Base-by-base conservation (phyloP, 2,888 invertebrate species). In the Nephrotoma guestfalica region DNA sequence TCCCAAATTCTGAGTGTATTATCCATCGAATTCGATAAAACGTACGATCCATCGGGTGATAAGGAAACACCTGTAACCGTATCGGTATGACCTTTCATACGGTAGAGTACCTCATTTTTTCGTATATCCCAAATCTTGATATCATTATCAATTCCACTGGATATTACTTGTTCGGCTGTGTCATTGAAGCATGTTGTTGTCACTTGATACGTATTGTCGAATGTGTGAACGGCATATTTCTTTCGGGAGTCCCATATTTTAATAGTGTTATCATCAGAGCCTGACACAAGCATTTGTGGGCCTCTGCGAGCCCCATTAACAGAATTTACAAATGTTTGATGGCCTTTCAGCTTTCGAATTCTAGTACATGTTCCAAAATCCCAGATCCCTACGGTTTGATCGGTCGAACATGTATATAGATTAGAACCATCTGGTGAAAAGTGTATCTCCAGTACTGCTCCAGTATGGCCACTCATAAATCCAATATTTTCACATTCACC, bases 401-500 rank as follows among this genome's bases (percentile, higher is more conserved):
- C 99, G 0, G 99, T 98, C 47, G 98, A 96, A 86, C 98, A 96
- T 0, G 98, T 96, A 91, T 96, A 97, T 57, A 99, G 92, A 88
- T 95, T 94, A n/a, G 94, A 92, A 0, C 97, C 97, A 87, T 96
- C 97, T 0, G 96, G 94, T 0, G 96, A 96, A 90, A 97, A 97
- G 90, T 96, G 96, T 9, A 99, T 92, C 91, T 99, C 98, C 95
- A 98, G 95, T 1, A 99, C 93, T 1, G 99, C 98, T 0, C 99
- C 99, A 0, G 96, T 96, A 92, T 99, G 99, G 0, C 99, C 99
- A 18, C 95, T 94, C 94, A 99, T 94, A 30, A 96, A 95, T 89
- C 97, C 96, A 88, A 98, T 95, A 91, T 99, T 99, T 90, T 99
- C 98, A 92, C 99, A 99, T 90, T 99, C 98, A 0, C 98, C 99